Percentiles rank a stretch among this genome's conserved stretches.
phyloP scores from a whole-genome alignment of 2,888 invertebrate species.

The Drosophila infuscata region DNA sequence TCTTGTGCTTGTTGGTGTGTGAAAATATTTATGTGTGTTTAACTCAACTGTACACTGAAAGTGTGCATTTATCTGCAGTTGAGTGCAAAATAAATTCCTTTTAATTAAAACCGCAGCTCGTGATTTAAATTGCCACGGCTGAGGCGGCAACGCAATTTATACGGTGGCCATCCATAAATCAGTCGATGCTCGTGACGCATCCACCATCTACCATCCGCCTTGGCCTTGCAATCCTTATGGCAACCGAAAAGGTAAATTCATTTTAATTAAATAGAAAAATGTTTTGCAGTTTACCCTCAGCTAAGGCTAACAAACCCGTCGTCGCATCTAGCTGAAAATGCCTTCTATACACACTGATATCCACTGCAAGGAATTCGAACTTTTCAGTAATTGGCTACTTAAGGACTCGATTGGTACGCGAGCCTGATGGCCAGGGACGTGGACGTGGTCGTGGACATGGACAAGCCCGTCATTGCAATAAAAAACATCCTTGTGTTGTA shows the following conservation, averaged over 20 bases:
- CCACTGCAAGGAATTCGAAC: conserved; percentile 68
- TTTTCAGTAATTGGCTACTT: conserved; percentile 79
- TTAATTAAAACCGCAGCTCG: conserved; percentile 80
- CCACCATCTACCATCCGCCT: conserved; percentile 1
- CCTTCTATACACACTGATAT: conserved; percentile 51
- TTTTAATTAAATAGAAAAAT: conserved; percentile 81
- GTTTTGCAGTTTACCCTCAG: conserved; percentile 70
- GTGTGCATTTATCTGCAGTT: conserved; percentile 77
- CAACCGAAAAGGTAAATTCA: conserved; percentile 72
- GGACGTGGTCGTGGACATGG: conserved; percentile 9
- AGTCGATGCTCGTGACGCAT: conserved; percentile 45
- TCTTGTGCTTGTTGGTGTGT: background rate
- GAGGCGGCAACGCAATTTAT: conserved; percentile 67
- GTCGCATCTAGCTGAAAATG: conserved; percentile 17
- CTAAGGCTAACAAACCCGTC: conserved; percentile 58
- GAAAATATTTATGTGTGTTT: conserved; percentile 14
- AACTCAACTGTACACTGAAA: conserved; percentile 19
- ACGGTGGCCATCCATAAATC: conserved; percentile 73
- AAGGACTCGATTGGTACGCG: conserved; percentile 70
- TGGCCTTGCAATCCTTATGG: conserved; percentile 11
- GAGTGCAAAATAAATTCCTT: conserved; percentile 77
- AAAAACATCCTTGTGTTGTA: conserved; percentile 80
- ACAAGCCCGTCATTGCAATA: conserved; percentile 62
- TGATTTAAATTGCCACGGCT: conserved; percentile 74
- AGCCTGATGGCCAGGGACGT: conserved; percentile 20